Conservation (phyloP, 2,113 vertebrate species). For the Neolamprologus falcicula region DNA sequence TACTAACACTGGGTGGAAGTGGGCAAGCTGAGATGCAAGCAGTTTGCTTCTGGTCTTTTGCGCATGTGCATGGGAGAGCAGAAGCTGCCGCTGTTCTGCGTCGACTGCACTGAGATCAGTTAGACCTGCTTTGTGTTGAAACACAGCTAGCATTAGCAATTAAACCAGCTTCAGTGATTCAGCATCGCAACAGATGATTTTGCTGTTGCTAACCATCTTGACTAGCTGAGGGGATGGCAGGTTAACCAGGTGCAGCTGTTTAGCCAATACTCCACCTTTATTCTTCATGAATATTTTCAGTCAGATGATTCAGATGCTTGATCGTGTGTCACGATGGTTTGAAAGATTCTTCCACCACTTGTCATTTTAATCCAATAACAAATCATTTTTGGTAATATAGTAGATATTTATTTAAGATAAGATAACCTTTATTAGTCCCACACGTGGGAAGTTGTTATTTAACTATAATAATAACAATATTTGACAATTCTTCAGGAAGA, state of each 20-base stretch:
- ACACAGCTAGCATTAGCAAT: not conserved
- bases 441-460: fast-evolving
- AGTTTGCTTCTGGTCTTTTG: not conserved
- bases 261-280: not conserved
- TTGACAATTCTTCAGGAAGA: not conserved
- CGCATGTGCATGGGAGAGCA: fast-evolving
- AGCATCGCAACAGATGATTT: not conserved
- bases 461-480: fast-evolving
- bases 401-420: not conserved
- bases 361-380: not conserved
- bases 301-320: not conserved
- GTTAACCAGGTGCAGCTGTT: not conserved
- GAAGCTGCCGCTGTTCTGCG: not conserved
- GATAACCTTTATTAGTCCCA: not conserved
- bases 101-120: not conserved
- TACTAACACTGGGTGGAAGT: not conserved
- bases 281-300: not conserved
- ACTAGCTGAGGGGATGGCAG: not conserved
- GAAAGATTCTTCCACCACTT: not conserved
- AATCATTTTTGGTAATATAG: not conserved
- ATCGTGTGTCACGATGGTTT: not conserved
- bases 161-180: not conserved
- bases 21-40: not conserved
- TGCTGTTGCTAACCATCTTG: not conserved
- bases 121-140: not conserved